phyloP scores from a whole-genome alignment of 2,888 invertebrate species.

The Synergus umbraculus region DNA sequence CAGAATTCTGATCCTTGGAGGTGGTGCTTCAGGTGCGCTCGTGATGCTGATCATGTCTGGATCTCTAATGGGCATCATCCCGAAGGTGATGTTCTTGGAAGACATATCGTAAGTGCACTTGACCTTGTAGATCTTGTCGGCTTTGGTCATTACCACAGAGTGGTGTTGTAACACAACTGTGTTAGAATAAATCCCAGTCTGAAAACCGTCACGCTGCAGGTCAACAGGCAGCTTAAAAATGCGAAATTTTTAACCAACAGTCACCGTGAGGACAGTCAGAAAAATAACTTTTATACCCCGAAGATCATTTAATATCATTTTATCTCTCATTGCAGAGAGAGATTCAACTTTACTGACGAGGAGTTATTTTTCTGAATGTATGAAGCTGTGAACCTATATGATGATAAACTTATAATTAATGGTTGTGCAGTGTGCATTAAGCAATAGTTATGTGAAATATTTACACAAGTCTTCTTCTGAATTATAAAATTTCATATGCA shows the following conservation, averaged over 20 bases:
- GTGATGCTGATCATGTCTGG: slow-evolving; percentile 98
- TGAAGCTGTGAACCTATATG: background rate
- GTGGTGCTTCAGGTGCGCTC: slow-evolving; percentile 95
- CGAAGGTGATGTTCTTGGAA: slow-evolving; percentile 96
- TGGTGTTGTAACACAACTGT: slow-evolving; percentile 96
- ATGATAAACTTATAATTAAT: background rate
- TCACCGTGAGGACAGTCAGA: slow-evolving; percentile 24
- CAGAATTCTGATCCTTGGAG: slow-evolving; percentile 94
- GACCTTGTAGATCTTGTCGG: slow-evolving; percentile 97
- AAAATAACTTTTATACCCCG: background rate
- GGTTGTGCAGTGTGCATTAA: background rate
- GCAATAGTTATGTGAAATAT: background rate
- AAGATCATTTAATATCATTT: no score
- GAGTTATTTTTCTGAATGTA: background rate
- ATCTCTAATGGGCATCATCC: slow-evolving; percentile 98
- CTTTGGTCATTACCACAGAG: slow-evolving; percentile 97
- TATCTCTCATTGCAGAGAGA: no score
- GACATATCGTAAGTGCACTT: slow-evolving; percentile 98
- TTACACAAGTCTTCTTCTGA: no score
- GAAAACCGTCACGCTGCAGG: slow-evolving; percentile 75
- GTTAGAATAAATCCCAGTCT: slow-evolving; percentile 96
- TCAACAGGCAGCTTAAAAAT: slow-evolving; percentile 57
- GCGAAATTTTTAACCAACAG: slow-evolving; percentile 28
- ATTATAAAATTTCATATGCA: no score
- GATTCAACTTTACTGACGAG: background rate